These are phyloP conservation scores for Zingel zingel DNA, from an alignment of 2,113 vertebrate genomes.

Conservation along the genomic window DNA sequence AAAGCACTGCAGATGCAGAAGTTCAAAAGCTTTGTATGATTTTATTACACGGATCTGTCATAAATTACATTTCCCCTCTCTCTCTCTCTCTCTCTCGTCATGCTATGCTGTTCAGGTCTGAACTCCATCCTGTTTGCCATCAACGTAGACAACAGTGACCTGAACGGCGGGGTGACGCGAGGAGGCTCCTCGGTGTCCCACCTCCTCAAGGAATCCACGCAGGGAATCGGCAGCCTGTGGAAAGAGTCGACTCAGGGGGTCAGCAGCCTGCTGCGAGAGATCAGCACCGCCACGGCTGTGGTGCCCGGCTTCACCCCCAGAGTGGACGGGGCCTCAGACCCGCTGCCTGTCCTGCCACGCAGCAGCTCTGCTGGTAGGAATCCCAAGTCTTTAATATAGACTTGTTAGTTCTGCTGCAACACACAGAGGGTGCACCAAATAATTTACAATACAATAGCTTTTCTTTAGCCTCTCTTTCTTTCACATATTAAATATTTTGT, in stretches of 20 bases:
- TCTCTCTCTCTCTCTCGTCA: not conserved
- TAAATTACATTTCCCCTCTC: not conserved
- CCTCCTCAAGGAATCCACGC: constrained; percentile 96
- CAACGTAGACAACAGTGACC: constrained; percentile 97
- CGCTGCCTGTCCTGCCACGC: constrained; percentile 90
- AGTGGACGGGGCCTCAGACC: constrained; percentile 89
- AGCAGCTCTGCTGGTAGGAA: constrained; percentile 85
- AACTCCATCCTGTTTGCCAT: constrained; percentile 99
- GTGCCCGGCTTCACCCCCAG: constrained; percentile 92
- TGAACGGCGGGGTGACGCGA: constrained; percentile 90
- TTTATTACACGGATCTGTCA: not conserved
- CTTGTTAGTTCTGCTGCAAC: not conserved
- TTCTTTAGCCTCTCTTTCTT: not conserved
- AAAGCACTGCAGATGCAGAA: constrained; percentile 24
- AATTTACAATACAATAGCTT: too few species aligned
- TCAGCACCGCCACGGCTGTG: constrained; percentile 90
- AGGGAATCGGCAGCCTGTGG: constrained; percentile 94
- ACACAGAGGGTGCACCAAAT: not conserved
- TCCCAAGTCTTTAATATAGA: too few species aligned
- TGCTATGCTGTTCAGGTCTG: constrained; percentile 84
- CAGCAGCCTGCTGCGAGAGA: constrained; percentile 94
- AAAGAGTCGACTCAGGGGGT: constrained; percentile 97
- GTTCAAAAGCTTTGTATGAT: constrained; percentile 24
- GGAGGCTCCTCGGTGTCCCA: constrained; percentile 87
- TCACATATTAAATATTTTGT: not conserved